Evolutionary conservation across 2,888 invertebrate genomes (phyloP).

Genomic region (Polydrusus pterygomalis): DNA sequence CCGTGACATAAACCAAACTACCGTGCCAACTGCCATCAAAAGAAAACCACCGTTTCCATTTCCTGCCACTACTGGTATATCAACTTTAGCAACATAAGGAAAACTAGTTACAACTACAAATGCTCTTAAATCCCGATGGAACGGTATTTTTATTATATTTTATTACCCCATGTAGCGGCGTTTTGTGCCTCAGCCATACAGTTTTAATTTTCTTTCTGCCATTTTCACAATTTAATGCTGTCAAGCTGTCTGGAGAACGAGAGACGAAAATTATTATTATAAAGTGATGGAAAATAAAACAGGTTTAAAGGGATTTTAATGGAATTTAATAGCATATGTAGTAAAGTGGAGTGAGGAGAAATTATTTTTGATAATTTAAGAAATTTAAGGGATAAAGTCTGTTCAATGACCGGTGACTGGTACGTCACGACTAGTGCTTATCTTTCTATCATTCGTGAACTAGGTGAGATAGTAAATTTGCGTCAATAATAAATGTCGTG

Average conservation of each 20-base stretch:
- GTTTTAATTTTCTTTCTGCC: conserved; percentile 54
- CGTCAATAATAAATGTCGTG: too few species aligned
- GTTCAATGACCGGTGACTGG: too few species aligned
- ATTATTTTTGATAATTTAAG: background rate
- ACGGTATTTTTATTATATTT: conserved; percentile 52
- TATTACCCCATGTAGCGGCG: conserved; percentile 44
- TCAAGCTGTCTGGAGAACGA: conserved; percentile 28
- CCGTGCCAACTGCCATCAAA: conserved; percentile 9
- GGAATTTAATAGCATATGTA: conserved; percentile 4
- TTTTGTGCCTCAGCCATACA: conserved; percentile 27
- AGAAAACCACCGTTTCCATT: conserved; percentile 15
- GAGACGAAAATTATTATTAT: conserved; percentile 36
- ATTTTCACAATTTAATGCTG: conserved; percentile 53
- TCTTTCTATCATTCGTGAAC: too few species aligned
- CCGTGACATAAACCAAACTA: conserved; percentile 7
- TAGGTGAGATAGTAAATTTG: too few species aligned
- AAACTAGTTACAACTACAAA: conserved; percentile 32
- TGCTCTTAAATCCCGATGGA: conserved; percentile 42
- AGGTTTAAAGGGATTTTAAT: conserved; percentile 17
- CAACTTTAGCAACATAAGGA: conserved; percentile 34
- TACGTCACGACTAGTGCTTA: too few species aligned
- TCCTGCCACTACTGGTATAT: conserved; percentile 27
- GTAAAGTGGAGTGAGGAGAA: background rate
- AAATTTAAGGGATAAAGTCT: background rate
- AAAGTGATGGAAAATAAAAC: conserved; percentile 31